phyloP scores from a whole-genome alignment of 2,797 vertebrate genomes.

The Melanotaenia nigrans region DNA sequence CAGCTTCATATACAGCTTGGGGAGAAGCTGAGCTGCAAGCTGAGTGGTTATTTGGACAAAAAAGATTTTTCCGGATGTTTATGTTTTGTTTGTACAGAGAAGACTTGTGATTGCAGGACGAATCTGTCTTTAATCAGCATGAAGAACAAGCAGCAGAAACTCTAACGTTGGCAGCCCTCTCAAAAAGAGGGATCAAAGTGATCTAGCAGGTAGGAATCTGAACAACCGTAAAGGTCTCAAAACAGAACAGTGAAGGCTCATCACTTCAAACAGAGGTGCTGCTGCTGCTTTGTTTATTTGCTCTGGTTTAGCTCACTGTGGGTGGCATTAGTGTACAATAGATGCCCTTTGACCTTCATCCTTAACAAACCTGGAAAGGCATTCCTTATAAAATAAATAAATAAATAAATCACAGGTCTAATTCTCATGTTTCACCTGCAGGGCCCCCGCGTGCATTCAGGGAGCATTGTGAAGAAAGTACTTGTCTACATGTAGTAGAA shows the following conservation, averaged over 20 bases:
- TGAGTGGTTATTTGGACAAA: constrained; percentile 17
- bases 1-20: constrained; percentile 25
- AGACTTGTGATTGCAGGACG: constrained; percentile 17
- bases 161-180: constrained; percentile 24
- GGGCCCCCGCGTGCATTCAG: not conserved
- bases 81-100: constrained; percentile 25
- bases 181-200: constrained; percentile 9
- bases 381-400: constrained; percentile 19
- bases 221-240: constrained; percentile 31
- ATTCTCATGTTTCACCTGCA: constrained; percentile 39
- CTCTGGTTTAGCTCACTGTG: constrained; percentile 46
- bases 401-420: constrained; percentile 29
- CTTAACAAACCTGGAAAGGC: constrained; percentile 43
- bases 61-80: constrained; percentile 3
- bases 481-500: not conserved
- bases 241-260: constrained; percentile 17
- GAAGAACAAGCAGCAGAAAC: constrained; percentile 15
- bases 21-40: constrained; percentile 3
- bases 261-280: constrained; percentile 26
- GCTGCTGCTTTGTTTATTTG: constrained; percentile 38
- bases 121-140: constrained; percentile 40
- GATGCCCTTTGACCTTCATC: constrained; percentile 61
- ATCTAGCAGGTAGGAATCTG: constrained; percentile 40
- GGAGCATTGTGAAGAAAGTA: constrained; percentile 1
- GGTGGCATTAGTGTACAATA: constrained; percentile 39